phyloP scores from a whole-genome alignment of 2,113 vertebrate species.

The Eurystomus gularis region DNA sequence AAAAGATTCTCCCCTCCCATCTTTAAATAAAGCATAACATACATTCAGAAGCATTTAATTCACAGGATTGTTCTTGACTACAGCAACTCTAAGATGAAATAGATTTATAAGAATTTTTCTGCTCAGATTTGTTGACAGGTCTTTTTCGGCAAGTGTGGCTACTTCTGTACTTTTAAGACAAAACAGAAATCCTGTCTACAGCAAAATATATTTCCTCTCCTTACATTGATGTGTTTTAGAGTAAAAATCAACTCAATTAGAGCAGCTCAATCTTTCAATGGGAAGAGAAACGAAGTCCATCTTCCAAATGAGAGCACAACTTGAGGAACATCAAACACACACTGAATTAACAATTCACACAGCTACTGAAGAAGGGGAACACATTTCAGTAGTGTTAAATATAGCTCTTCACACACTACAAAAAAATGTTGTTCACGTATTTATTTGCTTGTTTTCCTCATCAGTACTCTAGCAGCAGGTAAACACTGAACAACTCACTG shows the following conservation, averaged over 20 bases:
- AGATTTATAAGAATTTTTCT: not conserved
- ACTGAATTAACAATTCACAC: not conserved
- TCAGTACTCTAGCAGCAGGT: not conserved
- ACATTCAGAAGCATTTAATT: not conserved
- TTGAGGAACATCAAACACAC: not conserved
- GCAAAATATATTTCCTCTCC: not conserved
- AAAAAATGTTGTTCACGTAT: not conserved
- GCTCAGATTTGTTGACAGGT: not conserved
- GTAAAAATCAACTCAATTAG: not conserved
- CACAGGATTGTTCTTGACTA: not conserved
- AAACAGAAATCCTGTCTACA: not conserved
- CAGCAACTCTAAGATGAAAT: not conserved
- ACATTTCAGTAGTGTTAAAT: not conserved
- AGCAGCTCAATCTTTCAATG: not conserved
- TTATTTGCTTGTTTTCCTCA: not conserved
- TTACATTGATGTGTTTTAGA: not conserved
- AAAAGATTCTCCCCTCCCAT: rapidly evolving
- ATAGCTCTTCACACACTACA: not conserved
- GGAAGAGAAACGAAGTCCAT: not conserved
- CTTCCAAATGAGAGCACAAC: not conserved
- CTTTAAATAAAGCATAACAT: not conserved
- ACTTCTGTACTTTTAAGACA: not conserved
- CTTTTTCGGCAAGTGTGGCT: not conserved
- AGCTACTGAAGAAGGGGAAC: not conserved
- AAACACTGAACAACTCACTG: not conserved